Conservation (phyloP, 2,797 vertebrate genomes). For the Mus minutoides region DNA sequence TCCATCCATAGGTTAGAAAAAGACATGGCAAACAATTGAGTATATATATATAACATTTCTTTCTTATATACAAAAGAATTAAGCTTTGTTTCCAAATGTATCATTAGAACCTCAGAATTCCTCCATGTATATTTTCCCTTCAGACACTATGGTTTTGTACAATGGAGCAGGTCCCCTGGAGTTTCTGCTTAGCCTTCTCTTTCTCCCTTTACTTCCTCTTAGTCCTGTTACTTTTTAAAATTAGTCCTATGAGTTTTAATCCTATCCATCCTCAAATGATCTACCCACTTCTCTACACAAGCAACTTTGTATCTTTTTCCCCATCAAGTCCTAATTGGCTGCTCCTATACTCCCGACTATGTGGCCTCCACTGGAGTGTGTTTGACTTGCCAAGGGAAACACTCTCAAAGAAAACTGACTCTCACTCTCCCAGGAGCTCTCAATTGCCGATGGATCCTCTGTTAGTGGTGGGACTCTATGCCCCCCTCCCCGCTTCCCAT, state of each 20-base stretch:
- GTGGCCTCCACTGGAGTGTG: background rate
- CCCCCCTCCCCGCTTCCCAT: background rate
- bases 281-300: background rate
- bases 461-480: background rate
- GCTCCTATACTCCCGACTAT: background rate
- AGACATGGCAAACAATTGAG: background rate
- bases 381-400: background rate
- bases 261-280: background rate
- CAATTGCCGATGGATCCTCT: background rate
- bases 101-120: background rate
- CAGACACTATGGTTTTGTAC: background rate
- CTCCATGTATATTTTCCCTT: background rate
- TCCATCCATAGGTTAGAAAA: background rate
- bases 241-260: background rate
- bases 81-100: slow-evolving; percentile 37
- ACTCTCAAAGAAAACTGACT: background rate
- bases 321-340: background rate
- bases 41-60: background rate
- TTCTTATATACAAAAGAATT: slow-evolving; percentile 21
- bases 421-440: background rate
- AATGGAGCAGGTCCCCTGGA: background rate
- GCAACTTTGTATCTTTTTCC: background rate
- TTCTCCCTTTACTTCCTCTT: slow-evolving; percentile 9
- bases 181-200: background rate
- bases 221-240: background rate